A percentile compares a stretch with the other conserved stretches of the same genome.
Conservation (phyloP, 2,797 vertebrate genomes). For the Gallirallus australis region DNA sequence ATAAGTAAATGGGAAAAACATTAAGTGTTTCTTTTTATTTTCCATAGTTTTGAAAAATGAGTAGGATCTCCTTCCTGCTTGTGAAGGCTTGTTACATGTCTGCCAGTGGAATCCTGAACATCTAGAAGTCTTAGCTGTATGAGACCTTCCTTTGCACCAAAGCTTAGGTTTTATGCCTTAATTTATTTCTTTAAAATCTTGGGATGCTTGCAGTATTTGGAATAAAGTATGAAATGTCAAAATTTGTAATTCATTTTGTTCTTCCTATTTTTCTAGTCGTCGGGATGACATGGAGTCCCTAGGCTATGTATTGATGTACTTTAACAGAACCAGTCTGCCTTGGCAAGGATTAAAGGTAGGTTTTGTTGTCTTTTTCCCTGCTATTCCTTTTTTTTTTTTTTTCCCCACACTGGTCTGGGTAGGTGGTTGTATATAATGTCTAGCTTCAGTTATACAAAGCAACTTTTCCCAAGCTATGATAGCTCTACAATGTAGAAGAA, state of each 20-base stretch:
- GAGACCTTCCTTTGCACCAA: neutral
- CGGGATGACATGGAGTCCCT: slow-evolving; percentile 99
- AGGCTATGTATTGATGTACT: slow-evolving; percentile 99
- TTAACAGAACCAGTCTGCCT: slow-evolving; percentile 99
- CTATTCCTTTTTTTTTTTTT: neutral
- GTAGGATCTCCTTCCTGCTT: neutral
- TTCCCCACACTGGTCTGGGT: neutral
- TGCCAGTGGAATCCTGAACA: neutral
- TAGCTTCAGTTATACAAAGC: neutral
- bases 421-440: neutral
- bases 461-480: neutral
- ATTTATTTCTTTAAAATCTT: neutral
- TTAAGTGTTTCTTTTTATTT: neutral
- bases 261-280: slow-evolving; percentile 84
- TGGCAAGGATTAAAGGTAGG: slow-evolving; percentile 99
- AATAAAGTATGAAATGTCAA: neutral
- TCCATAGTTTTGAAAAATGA: neutral
- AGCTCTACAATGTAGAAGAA: slow-evolving; percentile 20
- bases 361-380: neutral
- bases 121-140: neutral
- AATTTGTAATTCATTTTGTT: neutral
- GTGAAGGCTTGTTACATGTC: neutral
- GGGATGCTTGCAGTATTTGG: neutral
- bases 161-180: neutral
- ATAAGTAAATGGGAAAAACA: neutral